Evolutionary conservation across 2,113 vertebrate genomes (phyloP), one percentile per base, ranked within the genome.

Genomic region (Neogobius melanostomus): DNA sequence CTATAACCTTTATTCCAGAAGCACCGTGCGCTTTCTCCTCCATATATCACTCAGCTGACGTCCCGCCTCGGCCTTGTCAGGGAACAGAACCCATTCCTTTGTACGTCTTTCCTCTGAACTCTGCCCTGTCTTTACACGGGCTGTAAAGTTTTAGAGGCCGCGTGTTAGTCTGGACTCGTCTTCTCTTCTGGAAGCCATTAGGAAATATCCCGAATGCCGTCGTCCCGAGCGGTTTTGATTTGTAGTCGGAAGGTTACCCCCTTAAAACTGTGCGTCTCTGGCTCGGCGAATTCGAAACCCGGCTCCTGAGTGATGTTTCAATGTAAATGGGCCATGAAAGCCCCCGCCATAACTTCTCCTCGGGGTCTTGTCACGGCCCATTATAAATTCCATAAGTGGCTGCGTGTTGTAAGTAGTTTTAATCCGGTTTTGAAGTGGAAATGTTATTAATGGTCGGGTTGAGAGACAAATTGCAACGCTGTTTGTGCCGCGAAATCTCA

Each of bases 281-380:
- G 81, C 82, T 81, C 68, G 17, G 80, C 88, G 82, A 88, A 91
- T 81, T 76, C 83, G 81, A 91, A 87, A 91, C 85, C 79, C 46
- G 64, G 75, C 83, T 74, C 78, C 78, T 90, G 90, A 92, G 77
- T 85, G 90, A 91, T 91, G 85, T 91, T 90, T 88, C 82, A 88
- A 81, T 90, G 89, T 88, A 90, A 89, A 92, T 88, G 80, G 82
- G 81, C 67, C 89, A 89, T 91, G 90, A 88, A 89, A 89, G 80
- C 78, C 56, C 28, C 47, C 78, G 79, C 83, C 56, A 75, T 84
- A 86, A 81, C 82, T 82, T 86, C 83, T 76, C 64, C 82, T 88
- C 74, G 65, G 74, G 81, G 68, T 83, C 81, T 50, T 88, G 79
- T 89, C 90, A 85, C 77, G 82, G 76, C 82, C 54, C 7, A 88